phyloP scores from a whole-genome alignment of 2,113 vertebrate genomes.

The Tachycineta bicolor region DNA sequence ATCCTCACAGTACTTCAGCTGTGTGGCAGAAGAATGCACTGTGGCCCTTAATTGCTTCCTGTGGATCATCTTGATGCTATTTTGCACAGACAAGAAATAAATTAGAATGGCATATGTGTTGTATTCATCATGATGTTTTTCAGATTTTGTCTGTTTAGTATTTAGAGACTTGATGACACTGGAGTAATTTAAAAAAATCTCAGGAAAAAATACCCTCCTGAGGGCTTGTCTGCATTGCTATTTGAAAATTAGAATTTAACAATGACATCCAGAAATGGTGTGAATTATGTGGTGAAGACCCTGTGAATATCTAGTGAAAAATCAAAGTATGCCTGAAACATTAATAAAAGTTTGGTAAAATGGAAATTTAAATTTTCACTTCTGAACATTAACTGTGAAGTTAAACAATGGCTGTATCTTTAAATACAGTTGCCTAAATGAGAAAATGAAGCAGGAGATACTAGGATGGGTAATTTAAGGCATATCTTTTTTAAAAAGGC shows the following conservation, averaged over 20 bases:
- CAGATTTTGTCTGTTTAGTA: not conserved
- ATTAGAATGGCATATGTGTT: not conserved
- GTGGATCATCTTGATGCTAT: not conserved
- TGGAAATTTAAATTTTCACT: not conserved
- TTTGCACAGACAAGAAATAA: not conserved
- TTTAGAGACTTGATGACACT: not conserved
- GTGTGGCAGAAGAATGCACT: not conserved
- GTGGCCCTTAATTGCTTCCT: not conserved
- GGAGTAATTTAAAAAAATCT: not conserved
- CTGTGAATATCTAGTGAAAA: not conserved
- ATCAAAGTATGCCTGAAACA: not conserved
- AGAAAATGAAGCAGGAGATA: not conserved
- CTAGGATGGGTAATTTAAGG: not conserved
- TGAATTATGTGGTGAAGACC: not conserved
- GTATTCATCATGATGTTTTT: not conserved
- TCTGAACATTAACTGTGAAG: not conserved
- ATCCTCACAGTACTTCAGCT: rapidly evolving
- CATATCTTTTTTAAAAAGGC: not conserved
- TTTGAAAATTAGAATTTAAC: not conserved
- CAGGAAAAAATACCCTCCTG: not conserved
- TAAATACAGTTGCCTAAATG: not conserved
- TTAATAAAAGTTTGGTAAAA: conserved; percentile 6
- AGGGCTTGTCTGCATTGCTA: not conserved
- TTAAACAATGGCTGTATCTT: not conserved
- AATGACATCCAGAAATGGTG: not conserved